These are phyloP conservation scores for Danaus chrysippus DNA, from an alignment of 2,888 invertebrate genomes.

Conservation along the genomic window DNA sequence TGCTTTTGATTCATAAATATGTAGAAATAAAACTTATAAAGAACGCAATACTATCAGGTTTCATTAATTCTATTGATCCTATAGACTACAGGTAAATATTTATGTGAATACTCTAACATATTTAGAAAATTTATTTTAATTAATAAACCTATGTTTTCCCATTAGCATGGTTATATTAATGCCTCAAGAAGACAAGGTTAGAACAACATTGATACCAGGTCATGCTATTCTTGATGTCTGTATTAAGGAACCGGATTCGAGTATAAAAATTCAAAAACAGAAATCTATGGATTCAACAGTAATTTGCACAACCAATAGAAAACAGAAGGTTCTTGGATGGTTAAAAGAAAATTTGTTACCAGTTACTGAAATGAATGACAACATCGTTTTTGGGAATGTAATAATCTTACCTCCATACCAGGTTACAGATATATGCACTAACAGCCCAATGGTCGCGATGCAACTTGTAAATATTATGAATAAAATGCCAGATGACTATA, in stretches of 20 bases:
- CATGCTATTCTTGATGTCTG: constrained; percentile 51
- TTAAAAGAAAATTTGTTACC: constrained; percentile 57
- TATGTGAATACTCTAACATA: not conserved
- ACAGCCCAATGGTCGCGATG: constrained; percentile 56
- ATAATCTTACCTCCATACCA: constrained; percentile 57
- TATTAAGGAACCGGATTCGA: constrained; percentile 33
- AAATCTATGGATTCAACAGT: constrained; percentile 30
- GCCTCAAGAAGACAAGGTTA: constrained; percentile 42
- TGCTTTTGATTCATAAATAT: constrained; percentile 50
- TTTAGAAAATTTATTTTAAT: not conserved
- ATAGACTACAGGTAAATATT: constrained; percentile 53
- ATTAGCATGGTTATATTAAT: constrained; percentile 55
- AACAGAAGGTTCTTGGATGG: constrained; percentile 54
- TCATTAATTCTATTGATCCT: constrained; percentile 62
- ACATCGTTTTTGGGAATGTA: constrained; percentile 56
- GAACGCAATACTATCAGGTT: constrained; percentile 47
- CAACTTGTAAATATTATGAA: constrained; percentile 58
- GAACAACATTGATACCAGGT: constrained; percentile 57
- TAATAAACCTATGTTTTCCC: constrained; percentile 39
- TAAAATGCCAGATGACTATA: constrained; percentile 47
- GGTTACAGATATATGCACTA: constrained; percentile 54
- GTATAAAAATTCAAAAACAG: constrained; percentile 38
- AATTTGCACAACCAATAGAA: constrained; percentile 40
- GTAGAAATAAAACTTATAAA: constrained; percentile 52
- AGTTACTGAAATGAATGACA: constrained; percentile 51